These are phyloP conservation scores for Camarhynchus parvulus DNA, from an alignment of 2,113 vertebrate species.

Conservation along the genomic window DNA sequence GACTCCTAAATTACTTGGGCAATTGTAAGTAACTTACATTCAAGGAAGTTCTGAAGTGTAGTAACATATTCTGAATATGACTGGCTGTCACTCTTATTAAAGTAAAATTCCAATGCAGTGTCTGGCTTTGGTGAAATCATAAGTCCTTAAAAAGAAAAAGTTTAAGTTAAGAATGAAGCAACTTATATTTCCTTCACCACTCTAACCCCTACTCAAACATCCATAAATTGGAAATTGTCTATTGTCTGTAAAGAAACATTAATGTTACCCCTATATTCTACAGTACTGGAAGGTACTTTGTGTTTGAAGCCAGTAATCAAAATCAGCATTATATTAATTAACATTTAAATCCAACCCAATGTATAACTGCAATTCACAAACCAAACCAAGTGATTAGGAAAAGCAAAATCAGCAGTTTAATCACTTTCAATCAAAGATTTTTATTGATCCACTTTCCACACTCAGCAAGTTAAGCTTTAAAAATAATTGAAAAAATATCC, in stretches of 20 bases:
- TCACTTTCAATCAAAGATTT: neutral
- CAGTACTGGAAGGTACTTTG: neutral
- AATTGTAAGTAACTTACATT: slow-evolving; percentile 70
- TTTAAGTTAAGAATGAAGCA: slow-evolving; percentile 13
- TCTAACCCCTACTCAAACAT: neutral
- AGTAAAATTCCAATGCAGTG: slow-evolving; percentile 82
- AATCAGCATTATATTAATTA: slow-evolving; percentile 3
- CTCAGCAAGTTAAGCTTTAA: neutral
- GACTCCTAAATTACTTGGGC: neutral
- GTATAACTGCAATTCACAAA: neutral
- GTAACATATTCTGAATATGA: slow-evolving; percentile 78
- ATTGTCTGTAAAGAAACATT: neutral
- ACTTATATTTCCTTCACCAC: neutral
- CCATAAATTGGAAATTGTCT: neutral
- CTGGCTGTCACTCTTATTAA: slow-evolving; percentile 74
- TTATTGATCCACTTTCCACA: slow-evolving; percentile 3
- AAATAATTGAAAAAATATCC: neutral
- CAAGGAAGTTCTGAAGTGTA: slow-evolving; percentile 82
- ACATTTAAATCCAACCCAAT: neutral
- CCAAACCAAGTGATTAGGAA: slow-evolving; percentile 15
- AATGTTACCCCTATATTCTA: neutral
- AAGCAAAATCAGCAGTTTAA: slow-evolving; percentile 32
- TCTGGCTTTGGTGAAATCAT: slow-evolving; percentile 87
- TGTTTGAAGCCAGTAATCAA: neutral
- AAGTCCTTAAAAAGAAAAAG: slow-evolving; percentile 81